Evolutionary conservation across 2,113 vertebrate species (phyloP), one percentile per base, ranked within the genome.

Genomic region (Reinhardtius hippoglossoides): DNA sequence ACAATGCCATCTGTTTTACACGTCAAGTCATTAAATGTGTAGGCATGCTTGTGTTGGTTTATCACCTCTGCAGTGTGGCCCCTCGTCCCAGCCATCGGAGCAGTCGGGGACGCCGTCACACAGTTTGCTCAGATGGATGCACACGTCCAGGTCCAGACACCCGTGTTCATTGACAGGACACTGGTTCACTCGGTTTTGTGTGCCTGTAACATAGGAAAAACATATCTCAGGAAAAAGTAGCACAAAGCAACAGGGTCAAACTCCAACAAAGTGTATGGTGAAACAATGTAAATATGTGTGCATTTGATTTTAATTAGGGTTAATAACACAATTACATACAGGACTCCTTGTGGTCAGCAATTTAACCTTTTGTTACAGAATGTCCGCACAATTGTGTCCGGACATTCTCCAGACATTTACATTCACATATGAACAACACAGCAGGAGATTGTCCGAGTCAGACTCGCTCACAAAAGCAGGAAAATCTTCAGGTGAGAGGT

Each of bases 131-230:
- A 99, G 96, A 78, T 90, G 96, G n/a, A 99, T 93, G 78, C 98
- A 99, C 1, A 96, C 91, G 54, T 99, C 97, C 0, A 95, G 95
- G 69, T 97, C 97, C 86, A 97, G 93, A 87, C 98, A 99, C 57
- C 96, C 96, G 80, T 96, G 93, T 50, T 98, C 96, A 0, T 99
- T 98, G 4, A 96, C 97, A 5, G 97, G 97, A 91, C 98, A 99
- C 67, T 96, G 94, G 2, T 95, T 96, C 44, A 94, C 90, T 75
- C 95, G 95, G 91, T 93, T 97, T 90, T 98, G 96, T 18, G 95
- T 94, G 90, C 98, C 98, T 99, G 91, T 9, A 86, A 87, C 72
- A 78, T 13, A 88, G 77, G 44, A 2, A 56, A 82, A 44, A 88
- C 27, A 65, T 46, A 52, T 26, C 18, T 71, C n/a, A 83, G 61